Evolutionary conservation across 1,140 invertebrate genomes (phyloP).

Genomic region (Anastatus disparis): DNA sequence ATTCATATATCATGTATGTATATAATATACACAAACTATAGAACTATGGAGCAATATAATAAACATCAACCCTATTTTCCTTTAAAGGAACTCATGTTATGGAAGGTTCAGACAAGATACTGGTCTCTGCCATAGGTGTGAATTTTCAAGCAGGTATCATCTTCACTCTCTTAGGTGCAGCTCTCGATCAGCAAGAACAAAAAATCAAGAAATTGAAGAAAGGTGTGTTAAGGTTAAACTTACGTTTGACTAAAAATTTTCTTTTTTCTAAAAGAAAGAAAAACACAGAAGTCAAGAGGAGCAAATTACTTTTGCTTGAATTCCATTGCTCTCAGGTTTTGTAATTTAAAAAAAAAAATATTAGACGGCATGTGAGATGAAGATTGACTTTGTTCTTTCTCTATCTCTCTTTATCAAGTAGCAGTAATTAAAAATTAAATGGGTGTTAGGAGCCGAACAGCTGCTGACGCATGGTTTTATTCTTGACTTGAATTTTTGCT

Average conservation of each 20-base stretch:
- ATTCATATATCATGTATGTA: too few relatives aligned
- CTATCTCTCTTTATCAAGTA: constrained; percentile 45
- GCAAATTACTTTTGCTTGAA: constrained; percentile 9
- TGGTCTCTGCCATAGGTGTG: constrained; percentile 97
- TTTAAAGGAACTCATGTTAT: constrained; percentile 95
- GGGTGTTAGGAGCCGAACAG: not conserved
- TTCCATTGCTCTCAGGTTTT: constrained; percentile 49
- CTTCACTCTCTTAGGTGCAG: constrained; percentile 96
- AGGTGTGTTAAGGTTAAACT: constrained; percentile 79
- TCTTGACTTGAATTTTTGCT: constrained; percentile 41
- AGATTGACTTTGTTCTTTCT: constrained; percentile 21
- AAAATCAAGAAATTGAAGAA: constrained; percentile 95
- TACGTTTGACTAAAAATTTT: not conserved
- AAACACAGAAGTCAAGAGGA: not conserved
- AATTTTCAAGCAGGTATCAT: constrained; percentile 99
- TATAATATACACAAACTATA: too few relatives aligned
- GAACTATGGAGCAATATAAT: too few relatives aligned
- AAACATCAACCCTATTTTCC: not conserved
- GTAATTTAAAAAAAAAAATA: constrained; percentile 34
- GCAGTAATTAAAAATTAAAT: constrained; percentile 38
- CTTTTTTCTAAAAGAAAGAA: too few relatives aligned
- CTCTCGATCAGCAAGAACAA: constrained; percentile 90
- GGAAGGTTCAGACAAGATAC: constrained; percentile 99
- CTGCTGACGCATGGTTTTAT: constrained; percentile 61
- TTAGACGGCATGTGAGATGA: constrained; percentile 16